phyloP scores from a whole-genome alignment of 2,888 invertebrate species.

The Mythimna impura region DNA sequence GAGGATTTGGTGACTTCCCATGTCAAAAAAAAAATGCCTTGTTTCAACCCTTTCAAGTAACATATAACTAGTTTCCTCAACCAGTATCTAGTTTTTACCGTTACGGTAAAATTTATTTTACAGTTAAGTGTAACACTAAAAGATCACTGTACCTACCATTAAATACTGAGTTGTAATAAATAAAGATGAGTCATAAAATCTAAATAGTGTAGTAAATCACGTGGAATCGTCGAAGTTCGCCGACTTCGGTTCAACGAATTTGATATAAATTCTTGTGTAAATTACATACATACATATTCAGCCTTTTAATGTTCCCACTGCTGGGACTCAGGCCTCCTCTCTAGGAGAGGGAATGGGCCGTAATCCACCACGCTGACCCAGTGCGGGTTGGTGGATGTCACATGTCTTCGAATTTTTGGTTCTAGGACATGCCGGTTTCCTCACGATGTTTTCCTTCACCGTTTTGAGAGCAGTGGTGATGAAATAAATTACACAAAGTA shows the following conservation, averaged over 20 bases:
- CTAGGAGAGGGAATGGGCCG: too few relatives aligned
- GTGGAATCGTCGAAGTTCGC: slow-evolving; percentile 4
- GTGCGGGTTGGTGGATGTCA: too few relatives aligned
- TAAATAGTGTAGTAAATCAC: slow-evolving; percentile 20
- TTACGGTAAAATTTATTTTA: slow-evolving; percentile 9
- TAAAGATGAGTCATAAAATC: slow-evolving; percentile 9
- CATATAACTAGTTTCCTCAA: not conserved
- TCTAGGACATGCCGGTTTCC: too few relatives aligned
- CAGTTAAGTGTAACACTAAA: not conserved
- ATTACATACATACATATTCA: too few relatives aligned
- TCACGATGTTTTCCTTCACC: too few relatives aligned
- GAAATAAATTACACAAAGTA: too few relatives aligned
- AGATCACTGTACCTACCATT: slow-evolving; percentile 1
- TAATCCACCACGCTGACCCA: too few relatives aligned
- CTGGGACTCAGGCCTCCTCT: too few relatives aligned
- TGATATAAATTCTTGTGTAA: slow-evolving; percentile 1
- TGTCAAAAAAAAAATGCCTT: not conserved
- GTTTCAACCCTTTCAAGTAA: not conserved
- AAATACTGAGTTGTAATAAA: slow-evolving; percentile 17
- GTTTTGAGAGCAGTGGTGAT: too few relatives aligned
- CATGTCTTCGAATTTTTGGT: too few relatives aligned
- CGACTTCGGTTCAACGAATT: slow-evolving; percentile 11
- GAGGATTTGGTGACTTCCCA: not conserved
- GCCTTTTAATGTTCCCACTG: too few relatives aligned
- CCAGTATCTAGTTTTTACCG: not conserved